These are phyloP conservation scores for Mesocentrotus franciscanus DNA, from an alignment of 53 echinoderm and acorn worm genomes.

Conservation along the genomic window DNA sequence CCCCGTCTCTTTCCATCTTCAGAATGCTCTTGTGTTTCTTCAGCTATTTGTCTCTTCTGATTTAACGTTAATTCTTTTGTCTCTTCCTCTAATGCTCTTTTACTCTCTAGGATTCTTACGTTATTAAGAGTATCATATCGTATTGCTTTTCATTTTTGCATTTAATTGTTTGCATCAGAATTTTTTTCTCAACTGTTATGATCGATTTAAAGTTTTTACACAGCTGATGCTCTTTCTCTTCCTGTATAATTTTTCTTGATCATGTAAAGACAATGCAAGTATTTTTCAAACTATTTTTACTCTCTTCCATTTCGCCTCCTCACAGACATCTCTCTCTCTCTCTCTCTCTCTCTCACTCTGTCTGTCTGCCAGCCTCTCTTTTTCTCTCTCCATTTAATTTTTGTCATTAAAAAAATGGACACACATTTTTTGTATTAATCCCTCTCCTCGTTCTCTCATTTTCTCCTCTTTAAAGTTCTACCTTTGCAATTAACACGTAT, in stretches of 20 bases:
- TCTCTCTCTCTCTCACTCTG: neutral
- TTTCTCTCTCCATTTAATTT: neutral
- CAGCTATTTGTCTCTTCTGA: neutral
- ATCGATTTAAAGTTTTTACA: neutral
- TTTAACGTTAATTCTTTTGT: neutral
- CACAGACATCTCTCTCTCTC: slow-evolving; percentile 10
- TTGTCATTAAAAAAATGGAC: neutral
- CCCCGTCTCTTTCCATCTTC: neutral
- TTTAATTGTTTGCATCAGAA: neutral
- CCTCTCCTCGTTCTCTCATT: neutral
- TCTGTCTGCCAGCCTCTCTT: too few relatives aligned
- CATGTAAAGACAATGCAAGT: neutral
- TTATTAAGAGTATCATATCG: neutral
- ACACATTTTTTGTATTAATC: neutral
- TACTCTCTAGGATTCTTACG: neutral
- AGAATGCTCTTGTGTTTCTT: neutral
- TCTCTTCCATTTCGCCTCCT: neutral
- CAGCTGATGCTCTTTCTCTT: neutral
- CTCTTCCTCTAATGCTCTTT: neutral
- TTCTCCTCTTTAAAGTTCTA: neutral
- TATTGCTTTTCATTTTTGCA: neutral
- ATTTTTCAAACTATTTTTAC: neutral
- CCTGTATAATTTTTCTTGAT: neutral
- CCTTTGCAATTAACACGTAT: slow-evolving; percentile 9
- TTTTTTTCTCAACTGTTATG: neutral